Percentiles rank a stretch among this genome's conserved stretches.
phyloP scores from a whole-genome alignment of 2,113 vertebrate genomes.

The Pleuronectes platessa region DNA sequence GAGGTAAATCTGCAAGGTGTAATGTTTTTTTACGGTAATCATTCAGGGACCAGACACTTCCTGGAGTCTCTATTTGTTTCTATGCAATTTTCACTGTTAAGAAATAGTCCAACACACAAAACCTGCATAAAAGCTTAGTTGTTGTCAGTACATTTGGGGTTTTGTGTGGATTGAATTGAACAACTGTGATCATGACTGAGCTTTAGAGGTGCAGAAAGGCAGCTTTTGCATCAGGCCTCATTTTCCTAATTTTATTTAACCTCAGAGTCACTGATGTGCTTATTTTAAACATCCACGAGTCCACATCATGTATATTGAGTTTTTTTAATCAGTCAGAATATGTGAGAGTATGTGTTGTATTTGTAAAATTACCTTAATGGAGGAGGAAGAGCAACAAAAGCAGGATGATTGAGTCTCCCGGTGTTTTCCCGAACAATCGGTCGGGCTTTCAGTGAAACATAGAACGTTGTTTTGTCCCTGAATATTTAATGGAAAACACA shows the following conservation, averaged over 20 bases:
- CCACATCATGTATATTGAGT: too few relatives aligned
- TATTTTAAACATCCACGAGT: background rate
- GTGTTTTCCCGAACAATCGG: constrained; percentile 63
- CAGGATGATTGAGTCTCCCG: constrained; percentile 70
- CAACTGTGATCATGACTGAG: too few relatives aligned
- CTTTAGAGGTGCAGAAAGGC: background rate
- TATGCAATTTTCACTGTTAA: too few relatives aligned
- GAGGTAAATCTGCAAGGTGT: background rate
- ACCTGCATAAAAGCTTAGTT: background rate
- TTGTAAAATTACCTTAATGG: constrained; percentile 70
- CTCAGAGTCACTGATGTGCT: background rate
- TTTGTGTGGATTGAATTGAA: background rate
- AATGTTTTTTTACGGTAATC: background rate
- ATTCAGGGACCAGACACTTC: background rate
- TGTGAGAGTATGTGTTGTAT: too few relatives aligned
- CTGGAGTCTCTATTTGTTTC: background rate
- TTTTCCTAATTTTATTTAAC: too few relatives aligned
- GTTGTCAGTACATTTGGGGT: background rate
- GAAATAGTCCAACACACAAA: background rate
- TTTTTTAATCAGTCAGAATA: too few relatives aligned
- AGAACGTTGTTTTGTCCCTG: constrained; percentile 51
- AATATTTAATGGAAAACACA: background rate
- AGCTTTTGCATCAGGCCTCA: background rate
- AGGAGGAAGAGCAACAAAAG: constrained; percentile 70
- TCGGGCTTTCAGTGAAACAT: constrained; percentile 59